These are phyloP conservation scores for Picathartes gymnocephalus DNA, from an alignment of 2,113 vertebrate species.

Conservation along the genomic window DNA sequence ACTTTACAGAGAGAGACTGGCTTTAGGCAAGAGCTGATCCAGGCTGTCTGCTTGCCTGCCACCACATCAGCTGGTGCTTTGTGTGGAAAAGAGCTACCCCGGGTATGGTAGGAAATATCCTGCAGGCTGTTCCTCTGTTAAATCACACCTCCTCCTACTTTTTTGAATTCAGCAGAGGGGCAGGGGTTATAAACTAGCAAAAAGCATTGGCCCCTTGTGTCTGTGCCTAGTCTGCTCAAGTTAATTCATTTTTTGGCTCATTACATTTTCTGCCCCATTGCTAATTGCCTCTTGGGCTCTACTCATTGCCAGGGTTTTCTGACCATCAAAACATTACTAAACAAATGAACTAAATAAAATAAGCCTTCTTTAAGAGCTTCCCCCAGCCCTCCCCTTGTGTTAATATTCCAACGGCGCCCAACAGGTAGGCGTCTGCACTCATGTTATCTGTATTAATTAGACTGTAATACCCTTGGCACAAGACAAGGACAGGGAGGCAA, in stretches of 20 bases:
- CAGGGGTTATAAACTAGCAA: constrained; percentile 27
- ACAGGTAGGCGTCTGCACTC: constrained; percentile 55
- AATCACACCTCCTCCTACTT: constrained; percentile 1
- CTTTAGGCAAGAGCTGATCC: not conserved
- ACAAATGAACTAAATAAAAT: constrained; percentile 60
- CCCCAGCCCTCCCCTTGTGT: constrained; percentile 1
- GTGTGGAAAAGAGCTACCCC: not conserved
- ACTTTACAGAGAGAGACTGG: not conserved
- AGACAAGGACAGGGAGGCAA: constrained; percentile 55
- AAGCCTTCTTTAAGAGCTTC: constrained; percentile 29
- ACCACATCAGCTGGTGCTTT: not conserved
- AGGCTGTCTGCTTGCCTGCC: not conserved
- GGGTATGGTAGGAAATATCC: not conserved
- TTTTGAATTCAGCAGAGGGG: not conserved
- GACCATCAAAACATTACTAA: constrained; percentile 56
- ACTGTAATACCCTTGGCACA: constrained; percentile 59
- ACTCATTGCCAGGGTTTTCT: constrained; percentile 49
- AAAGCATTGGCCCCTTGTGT: constrained; percentile 38
- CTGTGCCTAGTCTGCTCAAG: constrained; percentile 38
- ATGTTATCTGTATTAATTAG: constrained; percentile 66
- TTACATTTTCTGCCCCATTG: constrained; percentile 64
- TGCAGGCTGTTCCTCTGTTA: not conserved
- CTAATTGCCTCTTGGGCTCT: constrained; percentile 52
- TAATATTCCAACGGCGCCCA: constrained; percentile 36
- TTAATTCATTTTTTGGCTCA: constrained; percentile 65